Evolutionary conservation across 1,140 invertebrate species (phyloP), one percentile per base, ranked within the genome.

Genomic region (Ruditapes philippinarum): DNA sequence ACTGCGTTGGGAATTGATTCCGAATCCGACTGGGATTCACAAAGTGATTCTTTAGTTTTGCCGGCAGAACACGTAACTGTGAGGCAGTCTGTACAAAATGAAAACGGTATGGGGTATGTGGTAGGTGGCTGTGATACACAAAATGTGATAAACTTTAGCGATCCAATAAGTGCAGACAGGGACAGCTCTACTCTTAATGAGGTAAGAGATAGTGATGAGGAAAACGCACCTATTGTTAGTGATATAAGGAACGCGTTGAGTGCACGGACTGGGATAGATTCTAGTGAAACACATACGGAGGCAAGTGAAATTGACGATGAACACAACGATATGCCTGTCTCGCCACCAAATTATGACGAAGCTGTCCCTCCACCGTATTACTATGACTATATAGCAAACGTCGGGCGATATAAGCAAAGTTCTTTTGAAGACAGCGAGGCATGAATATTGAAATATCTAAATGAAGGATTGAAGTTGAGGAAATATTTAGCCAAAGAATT

Each of bases 381-480:
- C 49, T 76, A 76, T 76, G 73, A 76, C 17, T 76, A 76, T n/a
- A 76, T 76, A 42, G 73, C 73, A 11, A 76, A 76, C 31, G 73
- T 76, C 28, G n/a, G 73, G 3, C 45, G n/a, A 11, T 76, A 76
- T 17, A 76, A 28, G 38, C 25, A 62, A 62, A 14, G 28, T 62
- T 28, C 22, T 28, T n/a, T 62, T 4, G 22, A 22, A 22, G 51
- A 19, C 3, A n/a, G 22, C 51, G 12, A 54, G 11, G 51, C 51
- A 9, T 54, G 42, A 45, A 45, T 45, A n/a, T n/a, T n/a, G n/a
- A n/a, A n/a, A n/a, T n/a, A n/a, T n/a, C n/a, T n/a, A n/a, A n/a
- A n/a, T n/a, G n/a, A n/a, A n/a, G n/a, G n/a, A n/a, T n/a, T n/a
- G n/a, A n/a, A n/a, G n/a, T n/a, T n/a, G n/a, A n/a, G n/a, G n/a